Evolutionary conservation across 2,888 invertebrate genomes (phyloP).

Genomic region (Tipula unca): DNA sequence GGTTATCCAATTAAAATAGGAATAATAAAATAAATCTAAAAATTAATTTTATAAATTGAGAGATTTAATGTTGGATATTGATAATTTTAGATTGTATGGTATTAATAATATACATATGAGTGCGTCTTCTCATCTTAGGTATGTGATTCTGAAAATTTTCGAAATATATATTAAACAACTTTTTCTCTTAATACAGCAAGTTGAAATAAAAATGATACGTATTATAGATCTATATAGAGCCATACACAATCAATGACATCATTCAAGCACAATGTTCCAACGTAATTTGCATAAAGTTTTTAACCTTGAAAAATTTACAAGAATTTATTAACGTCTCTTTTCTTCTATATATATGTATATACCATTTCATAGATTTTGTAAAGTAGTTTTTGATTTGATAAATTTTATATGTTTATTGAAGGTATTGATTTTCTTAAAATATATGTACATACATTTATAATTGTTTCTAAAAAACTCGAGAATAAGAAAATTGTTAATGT

Average conservation of each 20-base stretch:
- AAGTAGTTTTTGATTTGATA: background rate
- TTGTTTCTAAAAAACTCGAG: background rate
- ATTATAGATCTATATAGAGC: background rate
- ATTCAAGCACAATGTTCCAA: background rate
- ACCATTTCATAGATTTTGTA: background rate
- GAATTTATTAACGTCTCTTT: background rate
- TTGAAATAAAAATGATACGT: background rate
- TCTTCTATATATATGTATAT: too few relatives aligned
- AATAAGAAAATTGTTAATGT: background rate
- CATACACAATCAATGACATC: background rate
- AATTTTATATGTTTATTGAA: background rate
- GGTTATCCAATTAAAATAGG: background rate
- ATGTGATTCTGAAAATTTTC: background rate
- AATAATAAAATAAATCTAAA: background rate
- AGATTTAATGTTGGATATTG: background rate
- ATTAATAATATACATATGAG: too few relatives aligned
- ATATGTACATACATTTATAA: too few relatives aligned
- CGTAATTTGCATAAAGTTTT: constrained; percentile 1
- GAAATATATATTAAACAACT: background rate
- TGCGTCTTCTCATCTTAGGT: background rate
- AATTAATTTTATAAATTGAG: background rate
- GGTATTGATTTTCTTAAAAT: background rate
- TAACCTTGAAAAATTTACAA: constrained; percentile 3
- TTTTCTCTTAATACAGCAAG: background rate
- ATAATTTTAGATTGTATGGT: background rate